These are phyloP conservation scores for Drosophila anceps DNA, from an alignment of 2,888 invertebrate genomes.

Conservation along the genomic window DNA sequence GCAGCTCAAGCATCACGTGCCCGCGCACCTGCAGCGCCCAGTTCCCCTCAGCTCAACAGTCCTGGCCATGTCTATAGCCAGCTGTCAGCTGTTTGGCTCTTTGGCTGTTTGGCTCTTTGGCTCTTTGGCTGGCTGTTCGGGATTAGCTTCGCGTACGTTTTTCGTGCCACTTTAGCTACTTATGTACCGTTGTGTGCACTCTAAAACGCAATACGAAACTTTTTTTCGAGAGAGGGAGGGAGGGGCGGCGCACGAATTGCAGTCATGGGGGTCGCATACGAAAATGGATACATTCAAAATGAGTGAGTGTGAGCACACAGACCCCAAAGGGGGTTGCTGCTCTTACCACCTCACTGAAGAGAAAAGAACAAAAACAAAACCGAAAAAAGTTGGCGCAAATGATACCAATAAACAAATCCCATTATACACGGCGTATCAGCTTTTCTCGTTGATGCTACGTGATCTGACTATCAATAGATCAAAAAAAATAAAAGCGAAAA, in stretches of 20 bases:
- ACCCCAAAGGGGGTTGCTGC: not conserved
- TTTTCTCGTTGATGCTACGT: slow-evolving; percentile 82
- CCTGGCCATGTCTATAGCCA: slow-evolving; percentile 28
- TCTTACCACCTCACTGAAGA: not conserved
- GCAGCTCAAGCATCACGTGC: slow-evolving; percentile 80
- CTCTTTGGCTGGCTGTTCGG: slow-evolving; percentile 45
- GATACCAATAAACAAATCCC: slow-evolving; percentile 85
- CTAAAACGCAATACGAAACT: slow-evolving; percentile 80
- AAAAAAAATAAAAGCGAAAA: slow-evolving; percentile 22
- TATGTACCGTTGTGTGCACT: slow-evolving; percentile 72
- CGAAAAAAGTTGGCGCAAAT: slow-evolving; percentile 75
- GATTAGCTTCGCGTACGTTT: slow-evolving; percentile 67
- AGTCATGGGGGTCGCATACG: slow-evolving; percentile 33
- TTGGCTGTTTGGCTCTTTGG: slow-evolving; percentile 45
- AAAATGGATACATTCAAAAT: slow-evolving; percentile 28
- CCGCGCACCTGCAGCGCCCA: slow-evolving; percentile 55
- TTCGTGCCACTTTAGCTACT: slow-evolving; percentile 72
- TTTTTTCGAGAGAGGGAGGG: slow-evolving; percentile 27
- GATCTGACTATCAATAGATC: slow-evolving; percentile 77
- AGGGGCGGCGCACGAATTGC: slow-evolving; percentile 22
- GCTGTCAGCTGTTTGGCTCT: slow-evolving; percentile 66
- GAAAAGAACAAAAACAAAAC: slow-evolving; percentile 2
- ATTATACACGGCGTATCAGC: slow-evolving; percentile 84
- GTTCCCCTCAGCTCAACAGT: not conserved
- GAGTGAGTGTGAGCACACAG: not conserved